A percentile compares a stretch with the other conserved stretches of the same genome.
These are phyloP conservation scores for Serranus cabrilla DNA, from an alignment of 2,797 vertebrate genomes.

Conservation along the genomic window DNA sequence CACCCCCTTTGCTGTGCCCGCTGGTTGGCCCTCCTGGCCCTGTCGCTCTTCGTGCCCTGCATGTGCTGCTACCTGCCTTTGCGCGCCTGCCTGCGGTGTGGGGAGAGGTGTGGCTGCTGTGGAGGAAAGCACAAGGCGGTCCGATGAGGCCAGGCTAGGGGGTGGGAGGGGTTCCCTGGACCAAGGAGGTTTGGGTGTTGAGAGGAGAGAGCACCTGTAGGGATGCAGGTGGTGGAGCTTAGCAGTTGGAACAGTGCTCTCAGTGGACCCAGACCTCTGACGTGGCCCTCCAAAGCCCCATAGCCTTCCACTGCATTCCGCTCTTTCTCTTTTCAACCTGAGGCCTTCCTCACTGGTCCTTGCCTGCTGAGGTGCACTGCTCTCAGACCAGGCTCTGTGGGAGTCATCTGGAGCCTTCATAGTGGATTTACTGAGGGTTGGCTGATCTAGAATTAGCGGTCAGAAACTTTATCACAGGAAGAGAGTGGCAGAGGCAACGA, in stretches of 20 bases:
- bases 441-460: slow-evolving; percentile 56
- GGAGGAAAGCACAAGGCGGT: slow-evolving; percentile 95
- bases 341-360: slow-evolving; percentile 78
- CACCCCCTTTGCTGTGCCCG: slow-evolving; percentile 92
- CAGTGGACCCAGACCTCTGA: slow-evolving; percentile 62
- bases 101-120: slow-evolving; percentile 92
- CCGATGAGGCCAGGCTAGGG: slow-evolving; percentile 87
- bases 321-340: slow-evolving; percentile 80
- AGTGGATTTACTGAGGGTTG: slow-evolving; percentile 69
- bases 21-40: slow-evolving; percentile 92
- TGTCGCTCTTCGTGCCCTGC: slow-evolving; percentile 94
- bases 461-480: slow-evolving; percentile 60
- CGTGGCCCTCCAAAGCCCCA: slow-evolving; percentile 63
- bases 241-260: slow-evolving; percentile 47
- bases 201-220: slow-evolving; percentile 67
- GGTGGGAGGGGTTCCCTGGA: slow-evolving; percentile 51
- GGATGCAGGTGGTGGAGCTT: slow-evolving; percentile 66
- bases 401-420: slow-evolving; percentile 73
- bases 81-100: slow-evolving; percentile 92
- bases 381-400: slow-evolving; percentile 72
- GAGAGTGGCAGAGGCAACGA: slow-evolving; percentile 72
- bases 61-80: slow-evolving; percentile 96
- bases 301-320: slow-evolving; percentile 82
- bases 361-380: slow-evolving; percentile 69
- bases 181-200: slow-evolving; percentile 40